Evolutionary conservation across 2,888 invertebrate genomes (phyloP), one percentile per base, ranked within the genome.

Genomic region (Erebia aethiops): DNA sequence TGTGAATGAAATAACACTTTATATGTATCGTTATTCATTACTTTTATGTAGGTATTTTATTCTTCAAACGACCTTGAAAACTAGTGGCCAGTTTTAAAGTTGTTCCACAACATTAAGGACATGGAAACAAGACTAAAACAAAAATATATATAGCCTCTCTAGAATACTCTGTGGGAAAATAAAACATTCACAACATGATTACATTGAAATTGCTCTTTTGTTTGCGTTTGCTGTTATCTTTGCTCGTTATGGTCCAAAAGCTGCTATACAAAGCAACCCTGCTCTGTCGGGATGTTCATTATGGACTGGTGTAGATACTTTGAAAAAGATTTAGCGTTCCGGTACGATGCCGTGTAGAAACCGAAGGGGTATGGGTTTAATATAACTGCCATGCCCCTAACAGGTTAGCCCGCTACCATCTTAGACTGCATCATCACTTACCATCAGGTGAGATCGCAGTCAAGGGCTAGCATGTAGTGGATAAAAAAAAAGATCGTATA

Each of bases 41-140:
- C 7, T 63, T n/a, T 1, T 35, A 7, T 1, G 35, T 35, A 35
- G 5, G 4, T 26, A 71, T 74, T 67, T 66, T 56, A 66, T 62
- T 41, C 49, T 71, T 70, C 61, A 18, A 14, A 63, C 71, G 72
- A 67, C 77, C 77, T 77, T 75, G 73, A 72, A 67, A 62, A 68
- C 43, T 66, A 64, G 72, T 67, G 62, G 69, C 71, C 56, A 71
- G 70, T 74, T 73, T 70, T 52, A 46, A 71, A 74, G 71, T 65
- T 57, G 62, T 71, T 70, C 70, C 58, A 52, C 60, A 56, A 64
- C 69, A 41, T 69, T 61, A 69, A 71, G 67, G 69, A 71, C 60
- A 61, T 65, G 46, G 46, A 70, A 70, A 70, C 60, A 68, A 67
- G 66, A 62, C 60, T 51, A 14, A 74, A 71, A 74, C 51, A 58